Percentiles rank a stretch among this genome's conserved stretches.
These are phyloP conservation scores for Choristoneura fumiferana DNA, from an alignment of 1,140 invertebrate genomes.

Conservation along the genomic window DNA sequence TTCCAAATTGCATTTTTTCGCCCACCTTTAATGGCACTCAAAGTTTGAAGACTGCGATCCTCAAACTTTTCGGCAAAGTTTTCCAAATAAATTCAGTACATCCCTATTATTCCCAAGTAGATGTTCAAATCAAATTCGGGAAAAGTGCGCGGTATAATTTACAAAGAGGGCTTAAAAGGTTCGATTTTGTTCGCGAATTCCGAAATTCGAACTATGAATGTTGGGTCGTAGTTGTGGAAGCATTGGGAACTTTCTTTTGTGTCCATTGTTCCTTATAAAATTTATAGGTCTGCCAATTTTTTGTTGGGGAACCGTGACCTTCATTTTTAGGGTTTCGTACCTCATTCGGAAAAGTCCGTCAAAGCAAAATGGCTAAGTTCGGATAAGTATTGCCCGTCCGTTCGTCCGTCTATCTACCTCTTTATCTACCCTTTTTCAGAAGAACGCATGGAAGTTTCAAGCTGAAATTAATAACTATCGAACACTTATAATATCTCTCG, in stretches of 20 bases:
- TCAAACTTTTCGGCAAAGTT: conserved; percentile 2
- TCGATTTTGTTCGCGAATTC: conserved; percentile 10
- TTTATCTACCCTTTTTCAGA: too few relatives aligned
- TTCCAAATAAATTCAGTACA: conserved; percentile 6
- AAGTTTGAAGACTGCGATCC: conserved; percentile 5
- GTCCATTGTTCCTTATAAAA: too few relatives aligned
- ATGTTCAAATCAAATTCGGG: conserved; percentile 11
- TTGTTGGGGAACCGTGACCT: too few relatives aligned
- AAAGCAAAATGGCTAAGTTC: too few relatives aligned
- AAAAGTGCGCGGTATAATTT: conserved; percentile 11
- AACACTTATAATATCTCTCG: too few relatives aligned
- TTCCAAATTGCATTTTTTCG: neutral
- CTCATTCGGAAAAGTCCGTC: too few relatives aligned
- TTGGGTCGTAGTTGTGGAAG: neutral
- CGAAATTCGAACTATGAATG: neutral
- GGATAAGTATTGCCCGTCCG: too few relatives aligned
- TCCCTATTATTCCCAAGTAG: conserved; percentile 12
- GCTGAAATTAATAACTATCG: too few relatives aligned
- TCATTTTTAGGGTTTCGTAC: too few relatives aligned
- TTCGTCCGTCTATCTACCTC: too few relatives aligned
- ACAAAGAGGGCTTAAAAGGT: conserved; percentile 11
- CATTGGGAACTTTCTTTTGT: neutral
- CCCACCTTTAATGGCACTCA: neutral
- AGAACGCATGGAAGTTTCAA: too few relatives aligned
- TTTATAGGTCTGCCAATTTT: too few relatives aligned